These are phyloP conservation scores for Sinocyclocheilus rhinocerous DNA, from an alignment of 2,113 vertebrate species.

Conservation along the genomic window DNA sequence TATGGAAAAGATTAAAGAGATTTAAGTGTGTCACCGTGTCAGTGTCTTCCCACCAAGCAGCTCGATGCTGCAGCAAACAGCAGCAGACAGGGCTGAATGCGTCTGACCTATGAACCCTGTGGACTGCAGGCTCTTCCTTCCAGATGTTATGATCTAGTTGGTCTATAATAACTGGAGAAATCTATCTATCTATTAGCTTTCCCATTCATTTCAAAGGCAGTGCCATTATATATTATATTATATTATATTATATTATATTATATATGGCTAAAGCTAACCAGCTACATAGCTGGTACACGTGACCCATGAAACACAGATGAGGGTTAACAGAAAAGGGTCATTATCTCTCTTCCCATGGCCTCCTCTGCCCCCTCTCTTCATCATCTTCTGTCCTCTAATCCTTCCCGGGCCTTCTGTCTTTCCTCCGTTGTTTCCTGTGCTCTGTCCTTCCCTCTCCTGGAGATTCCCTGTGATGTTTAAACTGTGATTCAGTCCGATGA, in stretches of 20 bases:
- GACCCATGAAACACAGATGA: conserved; percentile 3
- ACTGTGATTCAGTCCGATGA: neutral
- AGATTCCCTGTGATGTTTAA: conserved; percentile 6
- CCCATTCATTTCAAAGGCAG: neutral
- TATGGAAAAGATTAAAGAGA: conserved; percentile 17
- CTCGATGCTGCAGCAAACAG: neutral
- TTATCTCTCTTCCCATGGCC: neutral
- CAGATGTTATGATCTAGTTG: neutral
- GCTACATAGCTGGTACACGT: neutral
- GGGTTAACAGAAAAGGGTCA: conserved; percentile 14
- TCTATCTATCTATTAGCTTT: neutral
- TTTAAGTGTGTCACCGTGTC: neutral
- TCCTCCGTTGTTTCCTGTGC: neutral
- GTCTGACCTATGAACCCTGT: conserved; percentile 20
- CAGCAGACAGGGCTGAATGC: neutral
- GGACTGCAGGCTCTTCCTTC: conserved; percentile 6
- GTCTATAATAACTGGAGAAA: neutral
- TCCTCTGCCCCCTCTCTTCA: neutral
- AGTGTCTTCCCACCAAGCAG: neutral
- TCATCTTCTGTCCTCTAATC: conserved; percentile 23
- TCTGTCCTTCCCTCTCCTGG: conserved; percentile 10
- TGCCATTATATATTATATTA: too few species aligned
- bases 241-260: too few species aligned
- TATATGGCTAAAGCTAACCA: neutral
- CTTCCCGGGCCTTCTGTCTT: neutral